Conservation (phyloP, 2,888 invertebrate species). For the Caenorhabditis japonica region DNA sequence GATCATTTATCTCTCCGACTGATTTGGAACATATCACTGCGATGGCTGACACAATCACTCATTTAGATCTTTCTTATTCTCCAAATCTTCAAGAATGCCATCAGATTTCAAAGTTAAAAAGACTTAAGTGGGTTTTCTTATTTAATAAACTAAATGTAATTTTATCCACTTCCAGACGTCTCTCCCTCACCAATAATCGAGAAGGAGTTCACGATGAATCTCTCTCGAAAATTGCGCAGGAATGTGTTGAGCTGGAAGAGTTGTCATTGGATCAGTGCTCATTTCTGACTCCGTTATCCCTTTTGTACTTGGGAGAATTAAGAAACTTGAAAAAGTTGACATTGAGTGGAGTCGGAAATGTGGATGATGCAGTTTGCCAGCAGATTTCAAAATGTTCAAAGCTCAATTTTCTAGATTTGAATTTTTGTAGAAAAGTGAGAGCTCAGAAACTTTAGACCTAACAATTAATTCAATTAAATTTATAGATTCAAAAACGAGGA, state of each 20-base stretch:
- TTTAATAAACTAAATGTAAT: no score
- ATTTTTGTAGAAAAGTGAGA: constrained; percentile 43
- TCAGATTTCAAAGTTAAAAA: constrained; percentile 27
- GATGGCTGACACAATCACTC: constrained; percentile 34
- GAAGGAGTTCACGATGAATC: constrained; percentile 35
- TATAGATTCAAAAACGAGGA: constrained; percentile 33
- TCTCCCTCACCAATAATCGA: constrained; percentile 35
- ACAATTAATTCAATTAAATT: background rate
- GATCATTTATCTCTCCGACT: constrained; percentile 42
- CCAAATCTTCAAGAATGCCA: constrained; percentile 28
- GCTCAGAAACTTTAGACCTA: background rate
- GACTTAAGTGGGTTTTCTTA: constrained; percentile 21
- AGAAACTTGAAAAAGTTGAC: constrained; percentile 23
- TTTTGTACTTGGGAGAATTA: constrained; percentile 24
- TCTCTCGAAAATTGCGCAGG: constrained; percentile 11
- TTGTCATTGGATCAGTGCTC: constrained; percentile 28
- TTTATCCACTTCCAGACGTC: constrained; percentile 6
- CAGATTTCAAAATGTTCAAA: constrained; percentile 30
- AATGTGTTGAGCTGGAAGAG: constrained; percentile 25
- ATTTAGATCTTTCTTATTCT: constrained; percentile 48
- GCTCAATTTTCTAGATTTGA: constrained; percentile 34
- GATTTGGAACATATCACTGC: constrained; percentile 27
- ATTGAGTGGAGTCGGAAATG: constrained; percentile 39
- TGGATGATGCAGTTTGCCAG: constrained; percentile 39
- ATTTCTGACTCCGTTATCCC: constrained; percentile 18